Percentiles rank a stretch among this genome's conserved stretches.
These are phyloP conservation scores for Gnathonemus longibarbis DNA, from an alignment of 2,113 vertebrate species.

Conservation along the genomic window DNA sequence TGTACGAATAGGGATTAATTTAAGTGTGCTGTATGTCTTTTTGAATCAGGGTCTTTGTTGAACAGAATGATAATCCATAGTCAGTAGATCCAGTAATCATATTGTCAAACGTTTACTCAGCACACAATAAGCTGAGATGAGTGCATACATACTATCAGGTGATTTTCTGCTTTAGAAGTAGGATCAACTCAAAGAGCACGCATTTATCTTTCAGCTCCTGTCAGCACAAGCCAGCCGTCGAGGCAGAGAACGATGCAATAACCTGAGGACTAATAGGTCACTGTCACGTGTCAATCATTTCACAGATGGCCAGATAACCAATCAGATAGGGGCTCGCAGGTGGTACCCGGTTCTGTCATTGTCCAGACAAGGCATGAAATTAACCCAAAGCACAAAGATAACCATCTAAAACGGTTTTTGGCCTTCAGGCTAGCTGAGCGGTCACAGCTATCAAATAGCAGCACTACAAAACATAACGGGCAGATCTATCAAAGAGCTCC, in stretches of 20 bases:
- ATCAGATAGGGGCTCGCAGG: conserved; percentile 34
- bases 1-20: conserved; percentile 4
- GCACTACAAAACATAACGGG: conserved; percentile 29
- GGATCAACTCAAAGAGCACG: conserved; percentile 49
- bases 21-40: conserved; percentile 26
- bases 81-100: neutral
- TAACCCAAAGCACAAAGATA: conserved; percentile 61
- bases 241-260: conserved; percentile 47
- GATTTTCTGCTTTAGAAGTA: conserved; percentile 40
- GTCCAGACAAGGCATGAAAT: conserved; percentile 34
- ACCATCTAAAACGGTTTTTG: conserved; percentile 47
- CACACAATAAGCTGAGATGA: conserved; percentile 14
- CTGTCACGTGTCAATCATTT: conserved; percentile 67
- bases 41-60: conserved; percentile 33
- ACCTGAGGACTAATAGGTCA: conserved; percentile 54
- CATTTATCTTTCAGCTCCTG: conserved; percentile 39
- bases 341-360: conserved; percentile 36
- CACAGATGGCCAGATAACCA: conserved; percentile 53
- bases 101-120: conserved; percentile 15
- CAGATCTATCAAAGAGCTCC: conserved; percentile 30
- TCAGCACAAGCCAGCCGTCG: neutral
- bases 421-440: conserved; percentile 38
- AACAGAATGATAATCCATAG: conserved; percentile 22
- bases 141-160: conserved; percentile 15
- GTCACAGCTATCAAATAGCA: conserved; percentile 41